Evolutionary conservation across 2,888 invertebrate species (phyloP).

Genomic region (Dilophus febrilis): DNA sequence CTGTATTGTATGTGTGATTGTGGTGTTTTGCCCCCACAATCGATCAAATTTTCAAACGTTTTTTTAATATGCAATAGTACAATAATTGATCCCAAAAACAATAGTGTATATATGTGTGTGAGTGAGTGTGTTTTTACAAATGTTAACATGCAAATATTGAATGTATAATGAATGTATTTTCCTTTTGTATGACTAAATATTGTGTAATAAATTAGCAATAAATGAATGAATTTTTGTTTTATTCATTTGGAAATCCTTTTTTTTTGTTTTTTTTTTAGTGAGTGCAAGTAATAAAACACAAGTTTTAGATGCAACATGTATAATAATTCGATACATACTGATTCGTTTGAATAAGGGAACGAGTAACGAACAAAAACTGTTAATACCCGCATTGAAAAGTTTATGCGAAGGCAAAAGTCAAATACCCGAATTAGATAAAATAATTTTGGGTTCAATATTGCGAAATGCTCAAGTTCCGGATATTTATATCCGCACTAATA

Average conservation of each 20-base stretch:
- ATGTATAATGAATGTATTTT: too few relatives aligned
- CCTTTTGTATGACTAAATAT: too few relatives aligned
- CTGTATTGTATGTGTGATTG: too few relatives aligned
- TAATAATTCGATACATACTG: conserved; percentile 48
- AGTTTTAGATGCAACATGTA: conserved; percentile 48
- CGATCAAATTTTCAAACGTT: too few relatives aligned
- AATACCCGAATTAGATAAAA: conserved; percentile 58
- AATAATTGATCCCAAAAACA: too few relatives aligned
- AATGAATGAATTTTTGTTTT: too few relatives aligned
- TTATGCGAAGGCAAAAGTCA: conserved; percentile 50
- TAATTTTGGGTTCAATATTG: conserved; percentile 56
- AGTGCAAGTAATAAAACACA: conserved; percentile 47
- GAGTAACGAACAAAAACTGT: conserved; percentile 34
- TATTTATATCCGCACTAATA: conserved; percentile 29
- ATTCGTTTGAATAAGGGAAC: conserved; percentile 27
- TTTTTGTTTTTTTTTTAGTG: conserved; percentile 36
- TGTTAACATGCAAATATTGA: too few relatives aligned
- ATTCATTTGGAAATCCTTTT: conserved; percentile 51
- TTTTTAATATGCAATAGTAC: too few relatives aligned
- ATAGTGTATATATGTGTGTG: too few relatives aligned
- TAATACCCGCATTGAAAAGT: conserved; percentile 51
- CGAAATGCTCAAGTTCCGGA: conserved; percentile 55
- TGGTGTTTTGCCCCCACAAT: too few relatives aligned
- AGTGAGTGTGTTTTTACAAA: too few relatives aligned
- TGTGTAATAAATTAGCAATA: conserved; percentile 12